Percentiles rank a stretch among this genome's conserved stretches.
Conservation (phyloP, 2,113 vertebrate species). For the Noturus placidus region DNA sequence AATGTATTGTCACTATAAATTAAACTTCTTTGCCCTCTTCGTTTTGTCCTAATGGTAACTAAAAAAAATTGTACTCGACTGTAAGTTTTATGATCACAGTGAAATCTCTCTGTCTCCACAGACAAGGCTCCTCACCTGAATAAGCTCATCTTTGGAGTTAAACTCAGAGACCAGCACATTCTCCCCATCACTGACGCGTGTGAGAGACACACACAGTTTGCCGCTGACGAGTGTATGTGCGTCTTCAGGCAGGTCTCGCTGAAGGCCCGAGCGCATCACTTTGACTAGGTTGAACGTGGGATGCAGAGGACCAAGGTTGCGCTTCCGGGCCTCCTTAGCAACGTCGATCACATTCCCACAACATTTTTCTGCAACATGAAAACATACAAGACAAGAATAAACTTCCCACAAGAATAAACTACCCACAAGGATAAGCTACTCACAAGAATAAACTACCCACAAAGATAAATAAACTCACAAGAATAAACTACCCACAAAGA, state of each 20-base stretch:
- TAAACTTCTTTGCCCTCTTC: neutral
- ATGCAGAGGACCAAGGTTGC: conserved; percentile 83
- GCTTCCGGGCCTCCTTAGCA: conserved; percentile 74
- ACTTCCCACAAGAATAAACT: neutral
- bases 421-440: neutral
- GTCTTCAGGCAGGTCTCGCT: conserved; percentile 76
- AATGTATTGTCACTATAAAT: neutral
- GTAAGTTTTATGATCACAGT: neutral
- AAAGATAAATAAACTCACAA: neutral
- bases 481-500: neutral
- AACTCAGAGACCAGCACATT: conserved; percentile 89
- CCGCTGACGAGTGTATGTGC: conserved; percentile 75
- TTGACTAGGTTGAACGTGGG: conserved; percentile 81
- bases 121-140: conserved; percentile 75
- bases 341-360: conserved; percentile 68
- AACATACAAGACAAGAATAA: neutral
- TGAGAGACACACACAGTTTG: conserved; percentile 82
- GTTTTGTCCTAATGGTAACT: neutral
- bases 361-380: conserved; percentile 65
- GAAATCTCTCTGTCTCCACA: neutral
- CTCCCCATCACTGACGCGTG: conserved; percentile 84
- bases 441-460: neutral
- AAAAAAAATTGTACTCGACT: neutral
- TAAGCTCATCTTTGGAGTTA: conserved; percentile 85
- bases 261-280: conserved; percentile 70